Conservation (phyloP, 2,113 vertebrate species). For the Spizaetus ornatus region DNA sequence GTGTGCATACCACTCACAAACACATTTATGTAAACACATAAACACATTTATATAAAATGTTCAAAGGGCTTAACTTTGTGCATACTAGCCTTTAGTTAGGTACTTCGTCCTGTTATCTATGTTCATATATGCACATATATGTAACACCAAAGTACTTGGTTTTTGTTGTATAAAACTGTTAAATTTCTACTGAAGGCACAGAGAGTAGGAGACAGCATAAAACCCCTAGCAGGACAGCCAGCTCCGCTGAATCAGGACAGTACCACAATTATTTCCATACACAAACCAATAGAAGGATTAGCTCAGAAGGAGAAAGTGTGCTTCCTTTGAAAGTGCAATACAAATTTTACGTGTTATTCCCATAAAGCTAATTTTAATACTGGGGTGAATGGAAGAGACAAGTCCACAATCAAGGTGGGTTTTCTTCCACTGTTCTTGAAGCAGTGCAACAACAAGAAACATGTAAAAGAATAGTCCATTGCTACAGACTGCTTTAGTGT, state of each 20-base stretch:
- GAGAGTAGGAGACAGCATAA: background rate
- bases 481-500: background rate
- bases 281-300: background rate
- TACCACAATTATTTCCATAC: background rate
- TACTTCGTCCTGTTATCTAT: background rate
- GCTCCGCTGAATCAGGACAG: background rate
- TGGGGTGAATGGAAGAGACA: background rate
- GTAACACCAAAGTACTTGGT: background rate
- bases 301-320: background rate
- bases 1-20: rapidly evolving
- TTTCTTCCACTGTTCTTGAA: background rate
- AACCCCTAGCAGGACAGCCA: background rate
- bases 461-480: background rate
- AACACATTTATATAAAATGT: background rate
- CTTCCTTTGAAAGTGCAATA: background rate
- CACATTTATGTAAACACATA: background rate
- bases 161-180: background rate
- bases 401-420: background rate
- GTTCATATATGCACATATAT: rapidly evolving
- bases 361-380: background rate
- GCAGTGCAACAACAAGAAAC: background rate
- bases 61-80: background rate
- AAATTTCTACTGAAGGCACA: background rate
- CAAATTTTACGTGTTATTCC: background rate
- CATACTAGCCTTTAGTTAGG: background rate